Base-by-base conservation (phyloP, 2,888 invertebrate species). In the Drosophila testacea region DNA sequence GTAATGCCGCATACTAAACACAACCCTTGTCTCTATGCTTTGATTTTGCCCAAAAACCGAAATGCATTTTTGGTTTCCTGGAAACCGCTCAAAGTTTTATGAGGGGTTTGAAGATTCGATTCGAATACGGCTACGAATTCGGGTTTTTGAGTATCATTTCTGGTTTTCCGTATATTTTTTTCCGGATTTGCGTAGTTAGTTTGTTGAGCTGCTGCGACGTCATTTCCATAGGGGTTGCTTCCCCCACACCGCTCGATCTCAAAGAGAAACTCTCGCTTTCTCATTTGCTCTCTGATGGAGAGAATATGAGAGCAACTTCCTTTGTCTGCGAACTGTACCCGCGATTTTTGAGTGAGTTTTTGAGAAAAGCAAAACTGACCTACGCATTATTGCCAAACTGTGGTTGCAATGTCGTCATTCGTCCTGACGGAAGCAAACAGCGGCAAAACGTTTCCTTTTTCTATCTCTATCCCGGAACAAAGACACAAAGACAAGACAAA, bases 31-130 rank as follows among this genome's bases (percentile, higher is more conserved):
- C 39, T 28, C 22, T 16, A 32, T 6, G 41, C 42, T 11, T 38
- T 22, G 44, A 46, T 50, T 59, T 46, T 22, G 16, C 10, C 50
- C 27, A 46, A 44, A 42, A 34, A 54, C 13, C 42, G 44, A 46
- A 68, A 74, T 79, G 68, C 50, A 70, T 46, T 68, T 63, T 13
- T 27, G 39, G 54, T 55, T 77, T 83, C 70, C 77, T 60, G 63
- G 73, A 75, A 77, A 41, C 34, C 61, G 56, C 28, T 30, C 10
- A 16, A 28, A 47, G 16, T 57, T 55, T 60, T 36, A 39, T 42
- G 71, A 76, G 61, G 61, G 16, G 54, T 59, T 55, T 47, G 10
- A n/a, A 39, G 9, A 16, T 42, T 39, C 9, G 32, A 32, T 32
- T 30, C 48, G 48, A 2, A 32, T 7, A 47, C 13, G 11, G 9